phyloP scores from a whole-genome alignment of 2,113 vertebrate species.

The Petromus typicus region DNA sequence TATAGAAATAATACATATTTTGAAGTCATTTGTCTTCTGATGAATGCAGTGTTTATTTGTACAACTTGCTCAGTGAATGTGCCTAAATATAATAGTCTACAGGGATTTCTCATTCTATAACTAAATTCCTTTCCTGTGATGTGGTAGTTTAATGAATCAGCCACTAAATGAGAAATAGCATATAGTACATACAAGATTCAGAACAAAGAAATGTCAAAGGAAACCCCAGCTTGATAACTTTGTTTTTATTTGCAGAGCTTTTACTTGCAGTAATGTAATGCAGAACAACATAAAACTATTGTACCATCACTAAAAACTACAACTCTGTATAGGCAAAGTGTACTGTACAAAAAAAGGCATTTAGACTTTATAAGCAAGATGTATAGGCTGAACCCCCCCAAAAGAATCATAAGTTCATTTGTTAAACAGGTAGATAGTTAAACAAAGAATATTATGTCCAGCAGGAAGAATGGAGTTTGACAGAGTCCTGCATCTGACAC shows the following conservation, averaged over 20 bases:
- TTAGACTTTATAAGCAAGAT: background rate
- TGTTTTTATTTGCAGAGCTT: background rate
- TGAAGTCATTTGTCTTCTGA: background rate
- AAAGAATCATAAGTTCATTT: background rate
- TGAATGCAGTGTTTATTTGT: background rate
- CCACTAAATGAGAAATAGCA: background rate
- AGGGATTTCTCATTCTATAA: background rate
- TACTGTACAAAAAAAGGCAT: background rate
- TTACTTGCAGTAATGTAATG: background rate
- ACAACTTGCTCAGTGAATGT: background rate
- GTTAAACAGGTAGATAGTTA: background rate
- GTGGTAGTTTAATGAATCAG: too few species aligned
- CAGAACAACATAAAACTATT: background rate
- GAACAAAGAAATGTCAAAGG: background rate
- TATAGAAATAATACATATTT: background rate
- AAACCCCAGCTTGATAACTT: background rate
- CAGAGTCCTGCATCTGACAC: background rate
- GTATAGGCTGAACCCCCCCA: background rate
- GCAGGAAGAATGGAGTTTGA: background rate
- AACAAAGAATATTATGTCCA: background rate
- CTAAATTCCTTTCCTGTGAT: background rate
- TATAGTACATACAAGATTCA: background rate
- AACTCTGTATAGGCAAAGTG: background rate
- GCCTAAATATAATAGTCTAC: background rate
- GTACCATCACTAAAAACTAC: background rate